Conservation (phyloP, 1,140 invertebrate species). For the Micrasema longulum region DNA sequence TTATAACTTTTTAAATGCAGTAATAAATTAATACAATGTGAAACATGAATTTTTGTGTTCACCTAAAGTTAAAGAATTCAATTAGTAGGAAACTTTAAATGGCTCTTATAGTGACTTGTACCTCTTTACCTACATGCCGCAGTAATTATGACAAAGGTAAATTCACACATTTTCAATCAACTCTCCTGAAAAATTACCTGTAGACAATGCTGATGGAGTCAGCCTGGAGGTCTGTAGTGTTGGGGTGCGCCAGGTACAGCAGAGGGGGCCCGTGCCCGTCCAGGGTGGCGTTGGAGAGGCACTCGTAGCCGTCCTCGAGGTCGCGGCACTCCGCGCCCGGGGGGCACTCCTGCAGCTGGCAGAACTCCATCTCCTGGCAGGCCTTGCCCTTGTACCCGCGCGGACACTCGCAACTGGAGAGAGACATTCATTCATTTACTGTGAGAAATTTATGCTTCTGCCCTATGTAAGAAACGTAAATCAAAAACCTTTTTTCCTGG, state of each 20-base stretch:
- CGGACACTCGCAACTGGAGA: conserved; percentile 81
- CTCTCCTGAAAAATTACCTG: conserved; percentile 57
- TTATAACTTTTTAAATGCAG: too few species aligned
- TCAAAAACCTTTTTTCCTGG: too few species aligned
- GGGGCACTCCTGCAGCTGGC: conserved; percentile 87
- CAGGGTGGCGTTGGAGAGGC: conserved; percentile 89
- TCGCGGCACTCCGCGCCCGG: conserved; percentile 84
- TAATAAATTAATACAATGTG: too few species aligned
- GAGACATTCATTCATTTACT: background rate
- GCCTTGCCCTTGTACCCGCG: conserved; percentile 92
- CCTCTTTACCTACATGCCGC: too few species aligned
- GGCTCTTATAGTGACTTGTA: too few species aligned
- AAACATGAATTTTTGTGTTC: too few species aligned
- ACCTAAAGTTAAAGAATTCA: too few species aligned
- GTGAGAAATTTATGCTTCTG: background rate
- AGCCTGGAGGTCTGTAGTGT: conserved; percentile 53
- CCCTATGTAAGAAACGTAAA: too few species aligned
- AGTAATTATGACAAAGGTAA: too few species aligned
- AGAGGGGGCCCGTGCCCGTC: conserved; percentile 76
- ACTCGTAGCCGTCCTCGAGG: conserved; percentile 91
- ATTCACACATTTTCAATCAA: too few species aligned
- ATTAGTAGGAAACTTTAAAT: too few species aligned
- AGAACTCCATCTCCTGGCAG: conserved; percentile 94
- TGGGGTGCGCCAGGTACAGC: conserved; percentile 64
- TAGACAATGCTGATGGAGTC: conserved; percentile 61